These are phyloP conservation scores for Mylabris phalerata DNA, from an alignment of 1,140 invertebrate genomes.

Conservation along the genomic window DNA sequence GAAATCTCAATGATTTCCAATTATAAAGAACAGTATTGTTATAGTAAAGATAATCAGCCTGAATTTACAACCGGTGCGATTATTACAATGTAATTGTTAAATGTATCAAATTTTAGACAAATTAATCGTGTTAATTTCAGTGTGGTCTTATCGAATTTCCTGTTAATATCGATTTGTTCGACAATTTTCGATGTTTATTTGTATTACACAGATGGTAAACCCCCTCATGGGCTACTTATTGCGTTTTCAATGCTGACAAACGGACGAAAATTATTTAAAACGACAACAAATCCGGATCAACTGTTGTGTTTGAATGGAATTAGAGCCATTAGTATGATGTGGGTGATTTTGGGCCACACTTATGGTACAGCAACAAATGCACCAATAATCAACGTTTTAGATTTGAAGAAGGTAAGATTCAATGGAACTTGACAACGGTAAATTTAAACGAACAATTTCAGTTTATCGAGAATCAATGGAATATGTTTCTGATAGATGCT, in stretches of 20 bases:
- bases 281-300: constrained; percentile 25
- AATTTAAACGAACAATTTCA: not conserved
- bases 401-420: not conserved
- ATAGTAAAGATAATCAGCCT: not conserved
- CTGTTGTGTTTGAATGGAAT: constrained; percentile 50
- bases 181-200: constrained; percentile 7
- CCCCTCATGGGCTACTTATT: constrained; percentile 26
- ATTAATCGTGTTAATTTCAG: not conserved
- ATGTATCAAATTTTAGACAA: not conserved
- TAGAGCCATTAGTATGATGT: constrained; percentile 53
- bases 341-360: constrained; percentile 57
- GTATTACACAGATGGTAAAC: not conserved
- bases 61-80: constrained; percentile 9
- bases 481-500: constrained; percentile 11
- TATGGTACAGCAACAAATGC: constrained; percentile 14
- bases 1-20: not conserved
- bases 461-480: not conserved
- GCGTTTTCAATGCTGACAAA: constrained; percentile 42
- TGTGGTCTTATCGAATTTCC: constrained; percentile 7
- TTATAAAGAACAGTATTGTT: constrained; percentile 7
- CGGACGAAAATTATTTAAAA: constrained; percentile 33
- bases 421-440: not conserved
- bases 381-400: not conserved
- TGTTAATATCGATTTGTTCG: not conserved
- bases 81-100: constrained; percentile 7